Conservation (phyloP, 1,140 invertebrate genomes). For the Melipona quadrifasciata region DNA sequence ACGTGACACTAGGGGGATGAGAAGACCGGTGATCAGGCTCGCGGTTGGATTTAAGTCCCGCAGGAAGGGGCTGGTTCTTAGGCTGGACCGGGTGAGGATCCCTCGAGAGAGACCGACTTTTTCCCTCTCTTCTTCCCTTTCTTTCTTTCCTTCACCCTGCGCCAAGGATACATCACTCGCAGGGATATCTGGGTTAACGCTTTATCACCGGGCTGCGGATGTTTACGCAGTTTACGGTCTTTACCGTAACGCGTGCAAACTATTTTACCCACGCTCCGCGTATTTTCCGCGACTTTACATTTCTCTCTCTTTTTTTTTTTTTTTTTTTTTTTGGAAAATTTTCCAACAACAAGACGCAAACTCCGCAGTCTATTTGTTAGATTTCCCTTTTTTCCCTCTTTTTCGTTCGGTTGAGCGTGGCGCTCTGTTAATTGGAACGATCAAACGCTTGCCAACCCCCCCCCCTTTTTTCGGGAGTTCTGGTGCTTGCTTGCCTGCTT, state of each 20-base stretch:
- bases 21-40: conserved; percentile 23
- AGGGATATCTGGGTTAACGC: conserved; percentile 19
- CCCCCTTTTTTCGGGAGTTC: neutral
- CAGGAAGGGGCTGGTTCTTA: conserved; percentile 10
- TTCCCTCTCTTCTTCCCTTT: neutral
- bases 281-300: too few relatives aligned
- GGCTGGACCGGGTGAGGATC: conserved; percentile 35
- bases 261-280: too few relatives aligned
- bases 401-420: neutral
- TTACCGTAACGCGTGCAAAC: too few relatives aligned
- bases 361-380: too few relatives aligned
- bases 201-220: neutral
- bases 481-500: neutral
- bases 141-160: neutral
- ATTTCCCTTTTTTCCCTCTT: neutral
- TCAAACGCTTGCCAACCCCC: neutral
- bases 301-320: too few relatives aligned
- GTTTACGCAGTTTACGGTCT: too few relatives aligned
- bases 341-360: too few relatives aligned
- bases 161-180: too few relatives aligned
- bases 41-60: conserved; percentile 30
- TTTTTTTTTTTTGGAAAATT: too few relatives aligned
- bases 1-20: conserved; percentile 41
- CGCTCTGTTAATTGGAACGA: neutral
- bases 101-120: neutral